phyloP scores from a whole-genome alignment of 2,113 vertebrate species.

The Merops nubicus region DNA sequence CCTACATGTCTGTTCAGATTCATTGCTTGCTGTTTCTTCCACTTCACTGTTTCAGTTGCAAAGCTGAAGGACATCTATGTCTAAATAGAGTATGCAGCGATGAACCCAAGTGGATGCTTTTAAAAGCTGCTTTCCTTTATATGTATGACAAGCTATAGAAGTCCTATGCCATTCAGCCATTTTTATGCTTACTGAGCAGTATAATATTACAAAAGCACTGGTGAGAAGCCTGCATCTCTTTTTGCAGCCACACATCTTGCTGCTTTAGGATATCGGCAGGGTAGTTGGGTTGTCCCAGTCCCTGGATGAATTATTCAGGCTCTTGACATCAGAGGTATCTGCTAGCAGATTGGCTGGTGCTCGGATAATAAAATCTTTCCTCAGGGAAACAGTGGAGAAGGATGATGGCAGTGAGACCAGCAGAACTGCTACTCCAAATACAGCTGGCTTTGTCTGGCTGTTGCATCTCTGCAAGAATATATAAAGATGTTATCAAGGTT shows the following conservation, averaged over 20 bases:
- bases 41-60: not conserved
- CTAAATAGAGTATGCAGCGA: not conserved
- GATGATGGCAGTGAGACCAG: constrained; percentile 78
- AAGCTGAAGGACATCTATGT: not conserved
- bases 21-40: not conserved
- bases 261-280: not conserved
- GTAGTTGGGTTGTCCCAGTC: constrained; percentile 39
- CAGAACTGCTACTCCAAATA: constrained; percentile 52
- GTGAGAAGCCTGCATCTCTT: not conserved
- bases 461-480: not conserved
- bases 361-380: constrained; percentile 61
- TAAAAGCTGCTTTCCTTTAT: not conserved
- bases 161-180: not conserved
- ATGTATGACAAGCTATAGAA: not conserved
- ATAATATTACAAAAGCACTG: not conserved
- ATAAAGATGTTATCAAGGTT: constrained; percentile 28
- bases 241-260: constrained; percentile 30
- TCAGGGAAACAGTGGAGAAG: constrained; percentile 70
- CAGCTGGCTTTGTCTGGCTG: constrained; percentile 44
- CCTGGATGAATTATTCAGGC: constrained; percentile 76
- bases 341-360: constrained; percentile 73
- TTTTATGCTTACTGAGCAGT: not conserved
- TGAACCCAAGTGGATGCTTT: not conserved
- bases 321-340: constrained; percentile 80
- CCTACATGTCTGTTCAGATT: not conserved